Base-by-base conservation (phyloP, 30 jellyfish, hydroid and myxozoan species). In the Hydractinia symbiolongicarpus region DNA sequence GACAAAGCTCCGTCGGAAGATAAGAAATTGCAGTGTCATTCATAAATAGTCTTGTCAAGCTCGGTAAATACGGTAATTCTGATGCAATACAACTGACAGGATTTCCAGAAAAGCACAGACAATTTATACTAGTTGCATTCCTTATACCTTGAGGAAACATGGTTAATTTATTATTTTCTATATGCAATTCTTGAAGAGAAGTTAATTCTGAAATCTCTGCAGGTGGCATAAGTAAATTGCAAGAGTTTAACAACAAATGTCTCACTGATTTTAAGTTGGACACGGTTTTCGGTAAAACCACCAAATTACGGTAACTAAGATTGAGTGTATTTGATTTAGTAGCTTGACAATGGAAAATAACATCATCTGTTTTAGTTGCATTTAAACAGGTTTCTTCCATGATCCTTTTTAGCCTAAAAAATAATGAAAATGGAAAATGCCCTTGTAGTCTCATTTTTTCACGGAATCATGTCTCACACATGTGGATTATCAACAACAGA, bases 181-280 rank as follows among this genome's bases (percentile, higher is more conserved):
- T 55, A 66, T 77, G 80, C 50, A 87, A 79, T 67, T 87, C 98
- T 81, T 83, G 89, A 8, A 93, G 83, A 52, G 82, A 67, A 16
- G 69, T 57, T n/a, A 93, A 69, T 64, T 62, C 40, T 11, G 67
- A 75, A 9, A 93, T 76, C 56, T 93, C 96, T 67, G 72, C 8
- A 9, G 98, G 98, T 61, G 98, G 98, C 95, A 88, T 81, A 13
- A 79, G 79, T 52, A 93, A 67, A n/a, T 67, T 69, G 53, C 96
- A 84, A 5, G 79, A 52, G 54, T 79, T 71, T 40, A 93, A 54
- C 16, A 88, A 77, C 53, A 93, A 51, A n/a, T 16, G 61, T 79
- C 68, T 73, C 68, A 84, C 21, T 14, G 50, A 62, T 70, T 77
- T 52, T 55, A 60, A 61, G 58, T 56, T 73, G 13, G 79, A 78